Evolutionary conservation across 1,140 invertebrate species (phyloP).

Genomic region (Agraylea sexmaculata): DNA sequence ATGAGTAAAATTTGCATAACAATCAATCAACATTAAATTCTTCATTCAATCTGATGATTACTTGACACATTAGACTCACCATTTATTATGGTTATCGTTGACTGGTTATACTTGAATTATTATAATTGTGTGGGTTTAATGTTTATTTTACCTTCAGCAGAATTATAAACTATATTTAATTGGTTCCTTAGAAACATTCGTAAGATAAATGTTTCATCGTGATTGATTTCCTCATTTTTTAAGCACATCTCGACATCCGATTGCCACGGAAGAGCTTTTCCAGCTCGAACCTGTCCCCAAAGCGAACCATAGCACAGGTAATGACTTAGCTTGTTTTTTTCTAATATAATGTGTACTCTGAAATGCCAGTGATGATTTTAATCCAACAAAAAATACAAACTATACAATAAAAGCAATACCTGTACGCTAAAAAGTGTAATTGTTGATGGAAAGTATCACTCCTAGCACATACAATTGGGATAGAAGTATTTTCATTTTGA

Average conservation of each 20-base stretch:
- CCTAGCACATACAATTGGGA: not conserved
- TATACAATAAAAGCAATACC: no score
- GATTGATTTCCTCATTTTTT: conserved; percentile 25
- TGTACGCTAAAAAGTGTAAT: no score
- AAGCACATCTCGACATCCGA: conserved; percentile 29
- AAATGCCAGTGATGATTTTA: no score
- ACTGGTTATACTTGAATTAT: no score
- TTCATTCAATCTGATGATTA: no score
- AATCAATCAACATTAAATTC: no score
- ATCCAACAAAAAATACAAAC: no score
- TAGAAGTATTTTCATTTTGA: not conserved
- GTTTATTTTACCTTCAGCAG: conserved; percentile 14
- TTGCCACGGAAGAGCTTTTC: conserved; percentile 29
- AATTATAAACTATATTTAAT: conserved; percentile 11
- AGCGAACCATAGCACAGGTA: conserved; percentile 31
- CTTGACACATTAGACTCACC: no score
- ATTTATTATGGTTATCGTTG: no score
- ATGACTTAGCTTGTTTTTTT: conserved; percentile 28
- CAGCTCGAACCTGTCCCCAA: conserved; percentile 31
- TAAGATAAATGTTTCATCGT: conserved; percentile 28
- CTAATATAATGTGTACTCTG: conserved; percentile 27
- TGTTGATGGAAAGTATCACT: no score
- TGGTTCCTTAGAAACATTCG: conserved; percentile 25
- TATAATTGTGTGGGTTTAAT: no score
- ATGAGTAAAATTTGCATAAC: no score